These are phyloP conservation scores for Piaya cayana DNA, from an alignment of 2,113 vertebrate species.

Conservation along the genomic window DNA sequence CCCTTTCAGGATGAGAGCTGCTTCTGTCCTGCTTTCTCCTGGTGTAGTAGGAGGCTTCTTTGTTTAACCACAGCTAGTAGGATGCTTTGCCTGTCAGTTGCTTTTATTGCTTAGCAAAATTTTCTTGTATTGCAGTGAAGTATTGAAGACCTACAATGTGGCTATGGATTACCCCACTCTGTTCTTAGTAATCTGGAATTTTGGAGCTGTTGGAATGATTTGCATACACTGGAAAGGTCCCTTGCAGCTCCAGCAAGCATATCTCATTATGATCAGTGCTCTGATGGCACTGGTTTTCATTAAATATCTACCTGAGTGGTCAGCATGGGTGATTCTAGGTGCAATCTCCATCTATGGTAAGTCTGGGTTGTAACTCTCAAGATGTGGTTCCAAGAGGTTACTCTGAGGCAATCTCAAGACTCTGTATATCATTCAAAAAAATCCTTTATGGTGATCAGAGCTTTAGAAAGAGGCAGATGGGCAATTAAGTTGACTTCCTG, in stretches of 20 bases:
- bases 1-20: not conserved
- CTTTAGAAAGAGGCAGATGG: not conserved
- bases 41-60: not conserved
- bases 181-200: slow-evolving; percentile 93
- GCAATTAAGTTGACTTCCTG: not conserved
- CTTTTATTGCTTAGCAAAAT: not conserved
- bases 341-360: slow-evolving; percentile 96
- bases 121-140: slow-evolving; percentile 80
- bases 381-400: not conserved
- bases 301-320: slow-evolving; percentile 97
- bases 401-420: not conserved
- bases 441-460: not conserved
- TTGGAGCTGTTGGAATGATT: slow-evolving; percentile 95
- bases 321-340: slow-evolving; percentile 95
- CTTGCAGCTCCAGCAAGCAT: slow-evolving; percentile 92
- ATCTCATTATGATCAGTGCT: slow-evolving; percentile 97
- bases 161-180: slow-evolving; percentile 95
- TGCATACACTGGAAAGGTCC: slow-evolving; percentile 98
- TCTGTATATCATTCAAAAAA: not conserved
- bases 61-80: not conserved
- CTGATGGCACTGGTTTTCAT: slow-evolving; percentile 98
- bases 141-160: slow-evolving; percentile 93
- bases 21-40: not conserved
- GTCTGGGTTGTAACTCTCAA: not conserved
- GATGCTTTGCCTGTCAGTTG: not conserved